These are phyloP conservation scores for Drosophila murphyi DNA, from an alignment of 1,140 invertebrate species.

Conservation along the genomic window DNA sequence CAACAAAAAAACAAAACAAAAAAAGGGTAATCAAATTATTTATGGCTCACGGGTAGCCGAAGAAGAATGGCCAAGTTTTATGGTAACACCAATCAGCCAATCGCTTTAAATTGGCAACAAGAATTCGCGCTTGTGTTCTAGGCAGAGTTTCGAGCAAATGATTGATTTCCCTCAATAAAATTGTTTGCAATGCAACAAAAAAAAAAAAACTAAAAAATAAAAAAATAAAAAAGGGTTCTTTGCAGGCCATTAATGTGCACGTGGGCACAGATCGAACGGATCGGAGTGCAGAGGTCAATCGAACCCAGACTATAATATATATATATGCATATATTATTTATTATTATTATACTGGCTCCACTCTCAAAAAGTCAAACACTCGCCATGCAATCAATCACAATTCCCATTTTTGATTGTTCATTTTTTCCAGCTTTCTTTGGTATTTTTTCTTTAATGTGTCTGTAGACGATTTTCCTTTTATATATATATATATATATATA, in stretches of 20 bases:
- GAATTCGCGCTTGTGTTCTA: slow-evolving; percentile 52
- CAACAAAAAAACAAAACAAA: neutral
- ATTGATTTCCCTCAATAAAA: slow-evolving; percentile 64
- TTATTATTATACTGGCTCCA: neutral
- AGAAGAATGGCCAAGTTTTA: slow-evolving; percentile 15
- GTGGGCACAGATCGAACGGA: slow-evolving; percentile 36
- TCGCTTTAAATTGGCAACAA: slow-evolving; percentile 38
- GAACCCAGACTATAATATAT: neutral
- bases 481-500: too few species aligned
- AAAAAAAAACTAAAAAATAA: neutral
- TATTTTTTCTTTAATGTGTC: too few species aligned
- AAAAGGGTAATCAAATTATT: slow-evolving; percentile 44
- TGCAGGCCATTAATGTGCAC: slow-evolving; percentile 45
- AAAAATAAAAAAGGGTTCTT: slow-evolving; percentile 25
- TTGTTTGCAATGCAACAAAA: slow-evolving; percentile 32
- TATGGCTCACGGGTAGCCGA: slow-evolving; percentile 23
- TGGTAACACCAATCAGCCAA: slow-evolving; percentile 26
- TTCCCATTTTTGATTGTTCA: slow-evolving; percentile 53
- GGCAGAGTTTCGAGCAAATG: slow-evolving; percentile 43
- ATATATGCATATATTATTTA: neutral
- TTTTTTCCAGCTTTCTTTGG: slow-evolving; percentile 3
- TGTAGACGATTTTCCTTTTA: too few species aligned
- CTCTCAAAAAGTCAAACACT: slow-evolving; percentile 34
- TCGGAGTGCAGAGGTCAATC: slow-evolving; percentile 37
- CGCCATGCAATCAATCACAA: slow-evolving; percentile 79